Evolutionary conservation across 2,797 vertebrate genomes (phyloP).

Genomic region (Luscinia luscinia): DNA sequence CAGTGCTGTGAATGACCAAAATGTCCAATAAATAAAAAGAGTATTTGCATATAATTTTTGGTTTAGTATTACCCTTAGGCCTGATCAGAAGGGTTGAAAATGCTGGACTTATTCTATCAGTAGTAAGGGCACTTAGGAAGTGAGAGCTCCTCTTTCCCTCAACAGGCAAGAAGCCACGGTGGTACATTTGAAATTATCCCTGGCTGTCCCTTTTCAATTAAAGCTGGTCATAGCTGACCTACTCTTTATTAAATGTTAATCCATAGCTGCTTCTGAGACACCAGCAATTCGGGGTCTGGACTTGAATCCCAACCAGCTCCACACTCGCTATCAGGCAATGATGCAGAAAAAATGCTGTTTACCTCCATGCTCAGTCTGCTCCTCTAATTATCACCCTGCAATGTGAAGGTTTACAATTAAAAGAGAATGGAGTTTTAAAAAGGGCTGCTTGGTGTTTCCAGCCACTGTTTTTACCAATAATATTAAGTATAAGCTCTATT

Average conservation of each 20-base stretch:
- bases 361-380: background rate
- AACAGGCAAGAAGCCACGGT: background rate
- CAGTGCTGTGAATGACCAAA: background rate
- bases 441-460: background rate
- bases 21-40: background rate
- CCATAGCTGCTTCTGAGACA: conserved; percentile 51
- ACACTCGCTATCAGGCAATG: background rate
- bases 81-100: background rate
- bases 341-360: conserved; percentile 45
- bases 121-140: background rate
- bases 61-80: background rate
- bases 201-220: conserved; percentile 69
- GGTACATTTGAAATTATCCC: conserved; percentile 51
- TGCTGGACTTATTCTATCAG: background rate
- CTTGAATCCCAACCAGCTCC: conserved; percentile 59
- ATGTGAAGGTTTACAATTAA: conserved; percentile 51
- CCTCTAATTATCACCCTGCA: conserved; percentile 22
- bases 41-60: background rate
- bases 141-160: conserved; percentile 15
- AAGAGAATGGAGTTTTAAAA: conserved; percentile 26
- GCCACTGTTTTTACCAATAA: background rate
- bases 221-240: conserved; percentile 71
- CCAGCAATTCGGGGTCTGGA: conserved; percentile 44
- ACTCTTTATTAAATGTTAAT: conserved; percentile 74
- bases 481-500: background rate